Conservation (phyloP, 2,888 invertebrate genomes). For the Halictus quadricinctus region DNA sequence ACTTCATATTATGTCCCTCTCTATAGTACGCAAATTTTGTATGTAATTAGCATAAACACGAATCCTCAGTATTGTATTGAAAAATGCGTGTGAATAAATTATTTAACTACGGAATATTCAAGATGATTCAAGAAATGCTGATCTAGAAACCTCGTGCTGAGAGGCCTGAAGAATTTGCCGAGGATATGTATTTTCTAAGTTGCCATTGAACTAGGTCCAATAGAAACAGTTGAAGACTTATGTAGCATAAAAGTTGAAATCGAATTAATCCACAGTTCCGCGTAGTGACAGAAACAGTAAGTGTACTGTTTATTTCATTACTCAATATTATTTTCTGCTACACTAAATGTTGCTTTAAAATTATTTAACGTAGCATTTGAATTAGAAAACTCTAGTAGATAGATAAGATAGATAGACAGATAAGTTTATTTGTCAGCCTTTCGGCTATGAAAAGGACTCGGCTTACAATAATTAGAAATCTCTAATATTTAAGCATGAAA, state of each 20-base stretch:
- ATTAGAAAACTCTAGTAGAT: too few species aligned
- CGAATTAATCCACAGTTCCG: not conserved
- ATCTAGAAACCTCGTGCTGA: not conserved
- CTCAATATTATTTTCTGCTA: not conserved
- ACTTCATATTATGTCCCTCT: not conserved
- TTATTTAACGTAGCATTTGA: too few species aligned
- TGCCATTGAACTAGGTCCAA: conserved; percentile 2
- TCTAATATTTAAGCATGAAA: not conserved
- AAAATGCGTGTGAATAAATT: not conserved
- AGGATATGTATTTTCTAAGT: not conserved
- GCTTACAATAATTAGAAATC: not conserved
- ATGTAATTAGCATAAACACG: too few species aligned
- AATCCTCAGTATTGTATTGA: not conserved
- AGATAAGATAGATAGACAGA: too few species aligned
- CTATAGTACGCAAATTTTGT: too few species aligned
- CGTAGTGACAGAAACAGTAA: too few species aligned
- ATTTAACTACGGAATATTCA: not conserved
- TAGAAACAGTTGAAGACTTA: not conserved
- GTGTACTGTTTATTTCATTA: not conserved
- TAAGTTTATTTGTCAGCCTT: too few species aligned
- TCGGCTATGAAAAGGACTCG: too few species aligned
- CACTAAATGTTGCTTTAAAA: not conserved
- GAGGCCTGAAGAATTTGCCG: not conserved
- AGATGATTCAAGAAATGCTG: not conserved
- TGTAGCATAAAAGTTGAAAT: not conserved